A percentile compares a stretch with the other conserved stretches of the same genome.
Conservation (phyloP, 2,888 invertebrate species). For the Baronia brevicornis region DNA sequence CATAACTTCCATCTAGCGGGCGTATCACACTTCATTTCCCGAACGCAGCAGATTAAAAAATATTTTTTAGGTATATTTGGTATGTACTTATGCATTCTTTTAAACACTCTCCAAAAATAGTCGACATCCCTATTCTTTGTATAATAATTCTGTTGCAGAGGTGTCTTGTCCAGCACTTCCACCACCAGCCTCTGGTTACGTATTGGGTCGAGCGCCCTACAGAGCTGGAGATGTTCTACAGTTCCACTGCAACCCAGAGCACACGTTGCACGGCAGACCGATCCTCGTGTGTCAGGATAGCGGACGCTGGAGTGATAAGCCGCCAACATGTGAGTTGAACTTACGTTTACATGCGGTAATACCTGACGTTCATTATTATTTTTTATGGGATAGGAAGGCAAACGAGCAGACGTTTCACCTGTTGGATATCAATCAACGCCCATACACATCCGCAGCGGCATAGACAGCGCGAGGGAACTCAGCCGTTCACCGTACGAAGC, state of each 20-base stretch:
- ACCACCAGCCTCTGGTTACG: conserved; percentile 85
- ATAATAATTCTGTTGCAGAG: conserved; percentile 62
- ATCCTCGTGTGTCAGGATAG: conserved; percentile 92
- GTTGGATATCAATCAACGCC: no score
- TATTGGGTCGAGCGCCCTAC: conserved; percentile 85
- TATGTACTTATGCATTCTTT: no score
- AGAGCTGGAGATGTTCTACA: conserved; percentile 90
- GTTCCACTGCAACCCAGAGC: conserved; percentile 91
- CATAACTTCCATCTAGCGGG: no score
- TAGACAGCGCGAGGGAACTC: no score
- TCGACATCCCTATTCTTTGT: not conserved
- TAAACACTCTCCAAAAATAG: no score
- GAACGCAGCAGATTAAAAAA: no score
- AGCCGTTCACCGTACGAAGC: no score
- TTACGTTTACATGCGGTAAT: not conserved
- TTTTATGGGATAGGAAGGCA: no score
- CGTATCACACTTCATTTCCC: no score
- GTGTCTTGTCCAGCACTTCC: conserved; percentile 86
- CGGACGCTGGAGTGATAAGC: conserved; percentile 88
- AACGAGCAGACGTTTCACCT: no score
- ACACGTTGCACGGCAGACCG: conserved; percentile 92
- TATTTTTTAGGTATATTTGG: no score
- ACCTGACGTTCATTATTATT: conserved; percentile 7
- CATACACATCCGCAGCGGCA: no score
- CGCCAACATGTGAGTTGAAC: conserved; percentile 83